Percentiles rank a stretch among this genome's conserved stretches.
phyloP scores from a whole-genome alignment of 2,113 vertebrate species.

The Myrmecobius fasciatus region DNA sequence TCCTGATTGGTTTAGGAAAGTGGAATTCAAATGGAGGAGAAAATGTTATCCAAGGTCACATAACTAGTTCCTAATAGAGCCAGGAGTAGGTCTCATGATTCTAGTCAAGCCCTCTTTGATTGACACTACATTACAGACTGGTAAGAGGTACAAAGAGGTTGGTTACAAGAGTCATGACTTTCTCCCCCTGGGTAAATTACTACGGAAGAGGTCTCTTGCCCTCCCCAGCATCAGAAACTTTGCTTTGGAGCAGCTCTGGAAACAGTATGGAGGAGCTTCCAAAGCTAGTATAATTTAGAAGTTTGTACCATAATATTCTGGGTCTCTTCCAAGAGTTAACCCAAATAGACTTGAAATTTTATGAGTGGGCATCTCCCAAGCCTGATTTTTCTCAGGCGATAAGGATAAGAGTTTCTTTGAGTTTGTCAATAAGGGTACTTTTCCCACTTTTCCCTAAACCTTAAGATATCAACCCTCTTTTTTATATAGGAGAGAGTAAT shows the following conservation, averaged over 20 bases:
- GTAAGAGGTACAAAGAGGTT: background rate
- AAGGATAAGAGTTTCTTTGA: background rate
- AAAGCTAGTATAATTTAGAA: background rate
- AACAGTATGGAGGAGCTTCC: conserved; percentile 18
- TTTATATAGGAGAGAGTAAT: background rate
- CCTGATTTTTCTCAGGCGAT: background rate
- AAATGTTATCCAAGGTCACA: background rate
- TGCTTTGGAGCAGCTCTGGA: conserved; percentile 3
- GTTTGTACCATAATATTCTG: background rate
- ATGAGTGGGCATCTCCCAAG: background rate
- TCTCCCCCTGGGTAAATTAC: background rate
- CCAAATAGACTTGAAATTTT: background rate
- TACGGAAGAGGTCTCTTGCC: background rate
- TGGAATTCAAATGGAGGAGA: background rate
- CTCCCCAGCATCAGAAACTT: conserved; percentile 22
- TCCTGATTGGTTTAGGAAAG: background rate
- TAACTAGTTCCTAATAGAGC: background rate
- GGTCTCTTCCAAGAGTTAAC: background rate
- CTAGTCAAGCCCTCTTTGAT: background rate
- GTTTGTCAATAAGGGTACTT: background rate
- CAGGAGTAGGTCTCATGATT: fast-evolving
- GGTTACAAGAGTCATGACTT: background rate
- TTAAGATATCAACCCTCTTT: background rate
- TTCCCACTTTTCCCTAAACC: background rate
- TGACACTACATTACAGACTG: background rate